phyloP scores from a whole-genome alignment of 2,113 vertebrate species.

The Myiopsitta monachus region DNA sequence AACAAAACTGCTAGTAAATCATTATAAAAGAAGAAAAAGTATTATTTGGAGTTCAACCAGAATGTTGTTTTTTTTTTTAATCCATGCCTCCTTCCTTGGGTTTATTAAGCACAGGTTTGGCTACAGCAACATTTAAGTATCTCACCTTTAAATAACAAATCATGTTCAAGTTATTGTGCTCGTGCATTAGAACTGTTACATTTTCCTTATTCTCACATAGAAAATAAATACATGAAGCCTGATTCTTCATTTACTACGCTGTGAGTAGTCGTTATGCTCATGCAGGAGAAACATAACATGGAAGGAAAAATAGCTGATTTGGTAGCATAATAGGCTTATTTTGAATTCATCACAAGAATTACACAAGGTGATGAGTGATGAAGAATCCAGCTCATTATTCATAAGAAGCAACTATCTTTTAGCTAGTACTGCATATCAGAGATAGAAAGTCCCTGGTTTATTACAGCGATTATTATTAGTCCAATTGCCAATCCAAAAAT shows the following conservation, averaged over 20 bases:
- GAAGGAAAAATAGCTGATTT: neutral
- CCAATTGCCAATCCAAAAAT: constrained; percentile 18
- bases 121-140: neutral
- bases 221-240: neutral
- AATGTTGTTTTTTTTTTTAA: neutral
- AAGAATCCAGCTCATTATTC: constrained; percentile 25
- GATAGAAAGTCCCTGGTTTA: neutral
- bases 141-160: neutral
- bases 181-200: neutral
- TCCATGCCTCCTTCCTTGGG: neutral
- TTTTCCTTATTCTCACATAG: neutral
- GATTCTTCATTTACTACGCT: neutral
- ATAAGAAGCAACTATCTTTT: constrained; percentile 19
- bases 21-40: neutral
- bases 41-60: neutral
- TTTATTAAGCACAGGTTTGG: neutral
- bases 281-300: neutral
- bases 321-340: constrained; percentile 6
- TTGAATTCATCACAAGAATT: constrained; percentile 35
- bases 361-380: neutral
- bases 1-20: neutral
- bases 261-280: neutral
- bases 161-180: neutral
- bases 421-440: neutral
- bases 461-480: constrained; percentile 34